Evolutionary conservation across 2,797 vertebrate species (phyloP), one percentile per base, ranked within the genome.

Genomic region (Chloroceryle amazona): DNA sequence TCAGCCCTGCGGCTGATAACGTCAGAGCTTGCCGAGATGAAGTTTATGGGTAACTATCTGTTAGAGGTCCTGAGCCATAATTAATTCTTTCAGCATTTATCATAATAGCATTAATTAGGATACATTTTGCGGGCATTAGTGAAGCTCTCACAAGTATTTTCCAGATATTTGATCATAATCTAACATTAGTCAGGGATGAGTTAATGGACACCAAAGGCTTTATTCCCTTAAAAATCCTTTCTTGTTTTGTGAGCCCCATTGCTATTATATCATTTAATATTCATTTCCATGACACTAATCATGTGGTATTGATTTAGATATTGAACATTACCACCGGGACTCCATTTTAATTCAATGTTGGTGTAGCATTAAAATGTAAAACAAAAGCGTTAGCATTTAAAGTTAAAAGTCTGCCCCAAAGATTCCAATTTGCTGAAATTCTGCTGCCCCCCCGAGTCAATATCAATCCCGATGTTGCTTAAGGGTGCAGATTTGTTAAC

Each of bases 291-390:
- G 80, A 96, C 96, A 94, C 91, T 97, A 93, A 96, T 97, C 93
- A 76, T 91, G 52, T 78, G 84, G 80, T 97, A 97, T 97, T 92
- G 95, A 96, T 98, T 96, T 92, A 93, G 88, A 91, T 86, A 90
- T 93, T 93, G 83, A 51, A 84, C 57, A 81, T 97, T 95, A 95
- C 89, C 80, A 80, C 81, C 79, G 92, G 88, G 92, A 96, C 91
- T 95, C 91, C 88, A 96, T 96, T 97, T 97, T 97, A 97, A 97
- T 96, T 96, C 93, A 96, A 20, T 72, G 83, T 92, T 94, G 97
- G 92, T 33, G 60, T 68, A 83, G 63, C 68, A 97, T 96, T 96
- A 96, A 96, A 97, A 94, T 68, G 66, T 88, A 96, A 97, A 96
- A 68, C 41, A 74, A 89, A 97, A 91, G 52, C 55, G 70, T 91